phyloP scores from a whole-genome alignment of 1,140 invertebrate species.

The Leptinotarsa undecemlineata region DNA sequence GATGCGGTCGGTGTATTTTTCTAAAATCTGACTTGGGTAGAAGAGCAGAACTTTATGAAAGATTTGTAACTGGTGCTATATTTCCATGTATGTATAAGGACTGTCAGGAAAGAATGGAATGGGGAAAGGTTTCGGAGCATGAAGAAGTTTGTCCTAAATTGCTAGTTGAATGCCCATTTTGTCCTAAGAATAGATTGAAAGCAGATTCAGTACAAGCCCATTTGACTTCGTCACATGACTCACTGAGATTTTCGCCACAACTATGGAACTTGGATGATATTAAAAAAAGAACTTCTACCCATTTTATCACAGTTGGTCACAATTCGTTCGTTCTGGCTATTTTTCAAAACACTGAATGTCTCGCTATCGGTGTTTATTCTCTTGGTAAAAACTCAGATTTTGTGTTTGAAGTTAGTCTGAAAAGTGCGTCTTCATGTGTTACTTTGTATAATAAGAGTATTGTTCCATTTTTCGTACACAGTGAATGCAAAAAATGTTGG shows the following conservation, averaged over 20 bases:
- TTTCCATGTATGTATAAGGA: background rate
- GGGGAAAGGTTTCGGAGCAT: background rate
- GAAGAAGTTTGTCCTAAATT: background rate
- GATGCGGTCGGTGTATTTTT: background rate
- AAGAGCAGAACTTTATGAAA: background rate
- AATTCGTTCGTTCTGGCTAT: background rate
- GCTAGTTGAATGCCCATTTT: background rate
- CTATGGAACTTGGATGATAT: background rate
- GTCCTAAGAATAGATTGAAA: background rate
- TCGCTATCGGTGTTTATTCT: background rate
- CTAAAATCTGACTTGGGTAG: background rate
- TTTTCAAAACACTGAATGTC: background rate
- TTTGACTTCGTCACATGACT: background rate
- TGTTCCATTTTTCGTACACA: background rate
- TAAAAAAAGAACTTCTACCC: background rate
- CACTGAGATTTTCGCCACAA: background rate
- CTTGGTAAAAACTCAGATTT: background rate
- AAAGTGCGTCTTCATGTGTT: background rate
- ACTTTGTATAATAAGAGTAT: background rate
- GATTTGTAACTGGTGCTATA: background rate
- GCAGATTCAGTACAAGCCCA: background rate
- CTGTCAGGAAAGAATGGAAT: background rate
- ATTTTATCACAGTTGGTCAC: background rate
- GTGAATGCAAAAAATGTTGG: slow-evolving; percentile 1
- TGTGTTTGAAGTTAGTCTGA: background rate